A percentile compares a stretch with the other conserved stretches of the same genome.
Conservation (phyloP, 23 tunicate species). For the Ascidia mentula region DNA sequence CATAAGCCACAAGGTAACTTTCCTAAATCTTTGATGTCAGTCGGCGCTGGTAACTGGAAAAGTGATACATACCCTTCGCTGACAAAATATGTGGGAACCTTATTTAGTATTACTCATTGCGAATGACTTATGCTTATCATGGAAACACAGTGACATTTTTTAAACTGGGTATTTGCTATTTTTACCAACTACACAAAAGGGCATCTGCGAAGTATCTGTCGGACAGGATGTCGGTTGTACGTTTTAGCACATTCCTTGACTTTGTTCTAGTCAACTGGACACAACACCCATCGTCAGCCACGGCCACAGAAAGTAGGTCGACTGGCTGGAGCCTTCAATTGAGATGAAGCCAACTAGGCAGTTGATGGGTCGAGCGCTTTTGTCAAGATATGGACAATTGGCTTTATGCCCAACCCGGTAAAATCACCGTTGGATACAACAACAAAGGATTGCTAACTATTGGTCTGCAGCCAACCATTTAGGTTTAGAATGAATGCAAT, state of each 20-base stretch:
- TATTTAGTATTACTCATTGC: background rate
- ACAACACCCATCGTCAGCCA: background rate
- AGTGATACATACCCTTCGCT: background rate
- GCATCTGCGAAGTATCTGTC: too few relatives aligned
- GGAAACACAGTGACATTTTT: background rate
- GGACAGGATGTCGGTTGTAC: background rate
- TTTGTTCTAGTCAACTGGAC: background rate
- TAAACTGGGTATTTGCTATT: too few relatives aligned
- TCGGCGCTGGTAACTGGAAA: background rate
- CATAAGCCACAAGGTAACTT: background rate
- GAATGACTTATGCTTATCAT: background rate
- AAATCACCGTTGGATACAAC: constrained; percentile 6
- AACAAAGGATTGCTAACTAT: background rate
- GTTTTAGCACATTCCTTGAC: background rate
- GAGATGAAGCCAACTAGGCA: background rate
- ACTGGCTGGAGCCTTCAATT: constrained; percentile 6
- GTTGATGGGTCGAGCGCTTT: background rate
- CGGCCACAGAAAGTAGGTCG: background rate
- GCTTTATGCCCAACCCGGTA: constrained; percentile 6
- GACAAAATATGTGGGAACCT: background rate
- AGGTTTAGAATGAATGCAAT: background rate
- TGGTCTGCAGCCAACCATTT: background rate
- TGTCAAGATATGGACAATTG: constrained; percentile 2
- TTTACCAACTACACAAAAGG: too few relatives aligned
- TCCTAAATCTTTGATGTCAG: background rate